Evolutionary conservation across 1,140 invertebrate species (phyloP), one percentile per base, ranked within the genome.

Genomic region (Octopus sinensis): DNA sequence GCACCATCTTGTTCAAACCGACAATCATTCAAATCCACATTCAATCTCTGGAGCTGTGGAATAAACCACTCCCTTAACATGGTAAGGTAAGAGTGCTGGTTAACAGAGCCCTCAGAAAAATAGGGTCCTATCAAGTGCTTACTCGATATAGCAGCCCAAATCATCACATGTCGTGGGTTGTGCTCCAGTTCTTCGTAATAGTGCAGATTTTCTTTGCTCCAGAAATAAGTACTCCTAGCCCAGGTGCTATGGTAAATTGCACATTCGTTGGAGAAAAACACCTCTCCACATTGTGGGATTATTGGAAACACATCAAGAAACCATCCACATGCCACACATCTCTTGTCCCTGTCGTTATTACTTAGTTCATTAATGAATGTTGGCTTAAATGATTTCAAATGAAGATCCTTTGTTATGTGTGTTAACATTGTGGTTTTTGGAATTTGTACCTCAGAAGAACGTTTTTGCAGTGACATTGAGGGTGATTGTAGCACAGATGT

Each of bases 161-260:
- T n/a, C n/a, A n/a, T n/a, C n/a, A n/a, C n/a, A n/a, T n/a, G n/a
- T n/a, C 9, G 62, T 10, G 62, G 62, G n/a, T 68, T 9, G 9
- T 68, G 62, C 9, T 68, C 62, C 9, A 68, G 9, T 68, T 68
- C 62, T n/a, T 68, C 62, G n/a, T 68, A 68, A 68, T 68, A 68
- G n/a, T 68, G 62, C 9, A n/a, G 62, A 68, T 68, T 68, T 9
- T 68, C n/a, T 68, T 68, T 68, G 62, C 62, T 10, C 62, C 62
- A 68, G 62, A 68, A 68, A 68, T 68, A 68, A 68, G n/a, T n/a
- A 68, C n/a, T 68, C n/a, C 62, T 68, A n/a, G 62, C 62, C n/a
- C n/a, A n/a, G n/a, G 9, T 10, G 62, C 62, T 68, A 9, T 10
- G 62, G n/a, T 68, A 68, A 68, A 68, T 68, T 68, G 62, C 62